These are phyloP conservation scores for Criorhina ranunculi DNA, from an alignment of 2,888 invertebrate species.

Conservation along the genomic window DNA sequence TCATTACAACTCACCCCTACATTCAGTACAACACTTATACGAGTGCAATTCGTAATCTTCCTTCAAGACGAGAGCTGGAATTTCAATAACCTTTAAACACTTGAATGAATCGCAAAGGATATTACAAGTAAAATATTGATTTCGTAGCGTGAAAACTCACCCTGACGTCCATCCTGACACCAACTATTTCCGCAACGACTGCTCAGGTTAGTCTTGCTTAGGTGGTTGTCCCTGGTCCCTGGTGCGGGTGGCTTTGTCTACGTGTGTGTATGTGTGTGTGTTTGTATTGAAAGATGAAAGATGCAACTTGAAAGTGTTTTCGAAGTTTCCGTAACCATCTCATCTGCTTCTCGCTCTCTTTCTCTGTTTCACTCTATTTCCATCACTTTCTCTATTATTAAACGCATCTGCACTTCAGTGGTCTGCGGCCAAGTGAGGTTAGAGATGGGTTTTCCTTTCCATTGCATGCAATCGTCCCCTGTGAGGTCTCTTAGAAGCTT, in stretches of 20 bases:
- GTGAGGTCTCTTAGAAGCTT: constrained; percentile 52
- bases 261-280: not conserved
- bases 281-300: constrained; percentile 27
- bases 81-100: not conserved
- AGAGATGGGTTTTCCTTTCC: constrained; percentile 51
- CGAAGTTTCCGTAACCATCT: constrained; percentile 35
- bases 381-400: constrained; percentile 69
- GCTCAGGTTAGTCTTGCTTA: not conserved
- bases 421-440: constrained; percentile 64
- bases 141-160: constrained; percentile 9
- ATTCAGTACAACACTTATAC: too few relatives aligned
- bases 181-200: constrained; percentile 33
- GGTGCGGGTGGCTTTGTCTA: too few relatives aligned
- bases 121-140: constrained; percentile 38
- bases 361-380: constrained; percentile 3
- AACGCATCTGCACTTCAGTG: constrained; percentile 73
- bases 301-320: constrained; percentile 42
- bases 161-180: constrained; percentile 14
- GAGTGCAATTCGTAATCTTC: not conserved
- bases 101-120: not conserved
- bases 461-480: constrained; percentile 17
- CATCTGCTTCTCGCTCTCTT: not conserved
- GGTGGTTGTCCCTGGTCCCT: not conserved
- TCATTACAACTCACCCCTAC: too few relatives aligned
- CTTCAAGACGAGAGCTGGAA: not conserved